Evolutionary conservation across 2,113 vertebrate species (phyloP).

Genomic region (Phalacrocorax carbo): DNA sequence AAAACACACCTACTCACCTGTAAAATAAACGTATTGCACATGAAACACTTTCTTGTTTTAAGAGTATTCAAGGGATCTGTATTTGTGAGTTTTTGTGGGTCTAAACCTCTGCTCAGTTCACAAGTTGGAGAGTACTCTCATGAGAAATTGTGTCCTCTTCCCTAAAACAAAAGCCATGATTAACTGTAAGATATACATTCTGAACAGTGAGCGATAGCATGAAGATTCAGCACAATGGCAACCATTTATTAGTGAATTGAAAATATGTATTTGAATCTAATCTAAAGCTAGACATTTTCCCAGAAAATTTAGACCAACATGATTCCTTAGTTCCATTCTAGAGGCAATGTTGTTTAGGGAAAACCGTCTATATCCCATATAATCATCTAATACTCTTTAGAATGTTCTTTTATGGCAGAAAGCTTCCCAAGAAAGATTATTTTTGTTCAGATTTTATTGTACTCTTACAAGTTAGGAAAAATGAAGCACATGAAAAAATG

Average conservation of each 20-base stretch:
- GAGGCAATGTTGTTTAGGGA: background rate
- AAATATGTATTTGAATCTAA: background rate
- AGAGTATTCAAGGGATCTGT: background rate
- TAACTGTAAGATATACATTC: background rate
- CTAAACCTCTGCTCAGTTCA: background rate
- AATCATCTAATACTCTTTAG: background rate
- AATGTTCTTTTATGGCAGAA: background rate
- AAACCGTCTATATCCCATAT: background rate
- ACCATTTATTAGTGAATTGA: background rate
- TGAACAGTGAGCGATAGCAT: background rate
- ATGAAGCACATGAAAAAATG: background rate
- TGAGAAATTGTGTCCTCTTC: background rate
- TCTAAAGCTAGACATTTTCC: background rate
- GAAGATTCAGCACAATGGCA: background rate
- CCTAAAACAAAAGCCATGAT: background rate
- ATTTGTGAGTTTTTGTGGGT: background rate
- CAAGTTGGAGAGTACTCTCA: background rate
- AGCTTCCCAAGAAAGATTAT: background rate
- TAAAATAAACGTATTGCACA: background rate
- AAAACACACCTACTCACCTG: background rate
- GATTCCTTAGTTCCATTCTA: background rate
- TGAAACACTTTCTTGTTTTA: background rate
- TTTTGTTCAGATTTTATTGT: background rate
- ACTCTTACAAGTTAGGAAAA: background rate
- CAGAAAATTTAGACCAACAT: background rate